Evolutionary conservation across 2,113 vertebrate genomes (phyloP), one percentile per base, ranked within the genome.

Genomic region (Pedionomus torquatus): DNA sequence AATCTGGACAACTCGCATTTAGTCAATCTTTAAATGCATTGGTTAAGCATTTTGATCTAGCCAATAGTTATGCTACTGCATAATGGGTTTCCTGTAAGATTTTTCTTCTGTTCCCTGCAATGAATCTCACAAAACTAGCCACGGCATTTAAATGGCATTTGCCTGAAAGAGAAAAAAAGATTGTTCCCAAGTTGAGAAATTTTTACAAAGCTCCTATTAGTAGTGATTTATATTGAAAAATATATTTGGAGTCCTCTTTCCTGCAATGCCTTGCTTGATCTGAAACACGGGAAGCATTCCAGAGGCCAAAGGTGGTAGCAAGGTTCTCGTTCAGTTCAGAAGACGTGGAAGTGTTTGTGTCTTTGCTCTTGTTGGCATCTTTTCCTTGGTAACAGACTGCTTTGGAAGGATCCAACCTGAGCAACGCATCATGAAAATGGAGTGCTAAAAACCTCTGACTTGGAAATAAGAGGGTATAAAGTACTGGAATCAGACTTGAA

Each of bases 21-120:
- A 83, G 54, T 90, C 57, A 69, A 5, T 77, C 46, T 87, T 89
- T 41, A 90, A 41, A 71, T 83, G 11, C 19, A 21, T 16, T 78
- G 49, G 8, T 70, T 83, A 58, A 26, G 37, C 30, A 25, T 83
- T 80, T 95, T 63, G 49, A 70, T 63, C 21, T 39, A 39, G 20
- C 58, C 60, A 81, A 2, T 58, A 66, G 48, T 23, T 83, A 35
- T 0, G 4, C 37, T 60, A 51, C 11, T 71, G 51, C 18, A n/a
- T 0, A 0, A 51, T 72, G 14, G 5, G 33, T 66, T 52, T 65
- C 35, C 16, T 41, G 5, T 13, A 63, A 74, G 55, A 46, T 46
- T 17, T 46, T 46, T 20, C 46, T 5, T 79, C 18, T 44, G 1
- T 75, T 84, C 35, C 16, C 19, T 86, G 46, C 37, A 52, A 1